A percentile compares a stretch with the other conserved stretches of the same genome.
phyloP scores from a whole-genome alignment of 35 echinoderm and acorn worm species.

The Anneissia japonica region DNA sequence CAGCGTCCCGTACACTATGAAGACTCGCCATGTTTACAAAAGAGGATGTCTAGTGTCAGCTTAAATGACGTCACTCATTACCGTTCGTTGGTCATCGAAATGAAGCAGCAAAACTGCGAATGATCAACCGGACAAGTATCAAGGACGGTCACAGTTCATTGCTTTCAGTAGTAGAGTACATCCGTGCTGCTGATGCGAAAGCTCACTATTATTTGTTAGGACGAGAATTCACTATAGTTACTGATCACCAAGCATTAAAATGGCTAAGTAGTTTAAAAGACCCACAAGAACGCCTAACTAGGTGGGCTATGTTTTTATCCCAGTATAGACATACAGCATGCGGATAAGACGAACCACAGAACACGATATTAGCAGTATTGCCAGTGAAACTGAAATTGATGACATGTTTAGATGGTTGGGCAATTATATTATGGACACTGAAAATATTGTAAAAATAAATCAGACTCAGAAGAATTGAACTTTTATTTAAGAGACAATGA shows the following conservation, averaged over 20 bases:
- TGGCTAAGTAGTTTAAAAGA: conserved; percentile 31
- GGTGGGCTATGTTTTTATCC: conserved; percentile 10
- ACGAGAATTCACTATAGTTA: conserved; percentile 1
- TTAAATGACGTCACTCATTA: too few relatives aligned
- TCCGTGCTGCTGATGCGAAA: too few relatives aligned
- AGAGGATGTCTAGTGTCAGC: too few relatives aligned
- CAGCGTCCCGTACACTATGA: too few relatives aligned
- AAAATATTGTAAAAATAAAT: not conserved
- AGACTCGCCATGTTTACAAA: too few relatives aligned
- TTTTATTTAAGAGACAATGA: not conserved
- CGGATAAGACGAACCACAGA: not conserved
- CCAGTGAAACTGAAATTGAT: not conserved
- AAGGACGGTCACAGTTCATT: too few relatives aligned
- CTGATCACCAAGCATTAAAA: conserved; percentile 27
- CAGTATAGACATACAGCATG: not conserved
- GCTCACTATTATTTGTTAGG: conserved; percentile 6
- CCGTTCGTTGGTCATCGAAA: too few relatives aligned
- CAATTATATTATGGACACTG: not conserved
- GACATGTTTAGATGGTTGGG: not conserved
- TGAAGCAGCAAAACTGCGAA: too few relatives aligned
- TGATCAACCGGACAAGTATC: too few relatives aligned
- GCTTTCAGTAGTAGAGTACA: too few relatives aligned
- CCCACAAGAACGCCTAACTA: not conserved
- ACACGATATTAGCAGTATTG: not conserved
- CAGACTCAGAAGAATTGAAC: not conserved